Evolutionary conservation across 2,888 invertebrate genomes (phyloP), one percentile per base, ranked within the genome.

Genomic region (Euproctis similis): DNA sequence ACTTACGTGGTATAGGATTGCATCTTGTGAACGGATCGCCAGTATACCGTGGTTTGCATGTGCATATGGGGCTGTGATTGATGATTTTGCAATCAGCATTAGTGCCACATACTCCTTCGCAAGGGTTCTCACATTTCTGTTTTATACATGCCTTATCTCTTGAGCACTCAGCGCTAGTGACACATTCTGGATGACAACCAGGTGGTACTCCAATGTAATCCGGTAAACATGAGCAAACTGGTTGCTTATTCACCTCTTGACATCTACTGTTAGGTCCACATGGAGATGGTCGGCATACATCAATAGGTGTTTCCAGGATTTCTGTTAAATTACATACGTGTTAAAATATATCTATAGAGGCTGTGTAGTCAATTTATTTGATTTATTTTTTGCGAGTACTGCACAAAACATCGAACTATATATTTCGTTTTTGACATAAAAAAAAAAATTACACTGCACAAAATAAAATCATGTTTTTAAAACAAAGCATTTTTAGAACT

Each of bases 261-360:
- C 94, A 94, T 52, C 90, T 87, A 28, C 92, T 90, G 53, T 93
- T 93, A 16, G 92, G 86, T 26, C 92, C 92, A 62, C 92, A 93
- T 2, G 92, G 92, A 10, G 90, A 88, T 13, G 91, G 92, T 33
- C 85, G 80, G 53, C 92, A 92, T 1, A 90, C 89, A 53, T 88
- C 75, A 12, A 68, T 40, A 50, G 66, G 67, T 36, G 40, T 47
- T 21, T 72, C 57, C 26, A 43, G 34, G 16, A 62, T 50, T 56
- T 63, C 81, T 74, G 53, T 23, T 42, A 34, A 34, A 36, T 2
- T 36, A 13, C 6, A 5, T 24, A 11, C 5, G 4, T 22, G 1
- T 22, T 22, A 13, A 35, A 23, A 36, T 27, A 30, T 4, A 25
- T 24, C 18, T 19, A n/a, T n/a, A 19, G 19, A n/a, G n/a, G n/a